These are phyloP conservation scores for Drosophila meridiana DNA, from an alignment of 2,888 invertebrate species.

Conservation along the genomic window DNA sequence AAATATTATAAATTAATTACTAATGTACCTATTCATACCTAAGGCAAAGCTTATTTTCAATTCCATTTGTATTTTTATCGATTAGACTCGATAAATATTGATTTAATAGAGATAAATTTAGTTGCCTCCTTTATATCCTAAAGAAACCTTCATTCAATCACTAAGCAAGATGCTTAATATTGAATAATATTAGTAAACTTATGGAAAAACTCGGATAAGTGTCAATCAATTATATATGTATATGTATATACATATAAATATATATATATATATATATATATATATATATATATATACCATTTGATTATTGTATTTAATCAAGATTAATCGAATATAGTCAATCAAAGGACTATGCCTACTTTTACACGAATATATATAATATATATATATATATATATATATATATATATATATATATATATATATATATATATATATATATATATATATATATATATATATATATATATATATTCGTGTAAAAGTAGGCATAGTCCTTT, in stretches of 20 bases:
- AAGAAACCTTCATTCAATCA: no score
- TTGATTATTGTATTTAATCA: no score
- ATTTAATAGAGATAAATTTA: neutral
- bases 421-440: no score
- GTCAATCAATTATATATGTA: neutral
- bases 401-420: neutral
- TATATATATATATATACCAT: no score
- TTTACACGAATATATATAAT: no score
- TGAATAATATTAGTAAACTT: neutral
- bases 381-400: no score
- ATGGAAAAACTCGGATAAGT: neutral
- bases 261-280: no score
- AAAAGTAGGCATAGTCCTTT: neutral
- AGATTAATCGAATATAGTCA: no score
- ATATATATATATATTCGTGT: no score
- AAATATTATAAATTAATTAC: neutral
- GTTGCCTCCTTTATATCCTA: neutral
- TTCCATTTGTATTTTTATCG: neutral
- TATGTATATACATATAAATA: no score
- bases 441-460: no score
- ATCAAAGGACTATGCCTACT: no score
- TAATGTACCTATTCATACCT: neutral
- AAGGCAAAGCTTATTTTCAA: neutral
- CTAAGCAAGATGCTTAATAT: neutral
- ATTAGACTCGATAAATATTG: neutral